Percentiles rank a stretch among this genome's conserved stretches.
Evolutionary conservation across 2,888 invertebrate species (phyloP).

Genomic region (Pristionchus japonicus): DNA sequence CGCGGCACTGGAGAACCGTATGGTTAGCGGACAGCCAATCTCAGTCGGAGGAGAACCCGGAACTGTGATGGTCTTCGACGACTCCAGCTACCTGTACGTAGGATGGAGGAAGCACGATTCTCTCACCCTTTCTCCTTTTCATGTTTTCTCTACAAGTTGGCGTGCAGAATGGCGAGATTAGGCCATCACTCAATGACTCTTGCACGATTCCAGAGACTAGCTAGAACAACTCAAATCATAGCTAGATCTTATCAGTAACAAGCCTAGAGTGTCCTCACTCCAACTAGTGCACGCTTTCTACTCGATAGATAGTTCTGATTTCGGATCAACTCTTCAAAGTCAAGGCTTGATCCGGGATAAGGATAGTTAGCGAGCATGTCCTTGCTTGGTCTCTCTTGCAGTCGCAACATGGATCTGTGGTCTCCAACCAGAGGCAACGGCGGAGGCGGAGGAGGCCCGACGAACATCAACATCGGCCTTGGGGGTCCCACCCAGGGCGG

Average conservation of each 20-base stretch:
- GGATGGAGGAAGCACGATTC: neutral
- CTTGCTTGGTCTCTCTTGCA: slow-evolving; percentile 32
- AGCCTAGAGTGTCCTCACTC: neutral
- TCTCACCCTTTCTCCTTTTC: no score
- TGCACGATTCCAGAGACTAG: neutral
- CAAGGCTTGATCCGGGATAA: neutral
- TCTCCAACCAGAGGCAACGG: slow-evolving; percentile 36
- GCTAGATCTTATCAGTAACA: neutral
- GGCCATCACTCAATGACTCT: neutral
- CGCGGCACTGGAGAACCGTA: slow-evolving; percentile 68
- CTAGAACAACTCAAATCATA: no score
- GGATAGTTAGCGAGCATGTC: neutral
- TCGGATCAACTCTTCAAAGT: neutral
- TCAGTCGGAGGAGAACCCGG: slow-evolving; percentile 2
- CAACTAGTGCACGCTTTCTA: neutral
- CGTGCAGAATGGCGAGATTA: no score
- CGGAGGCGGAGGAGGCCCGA: neutral
- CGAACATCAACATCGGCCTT: slow-evolving; percentile 48
- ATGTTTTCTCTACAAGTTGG: no score
- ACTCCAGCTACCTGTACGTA: slow-evolving; percentile 45
- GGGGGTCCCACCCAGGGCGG: slow-evolving; percentile 29
- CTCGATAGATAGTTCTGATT: neutral
- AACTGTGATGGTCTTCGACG: slow-evolving; percentile 47
- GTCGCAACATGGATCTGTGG: slow-evolving; percentile 51
- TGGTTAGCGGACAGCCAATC: slow-evolving; percentile 50